Percentiles rank a stretch among this genome's conserved stretches.
phyloP scores from a whole-genome alignment of 2,888 invertebrate genomes.

The Pseudoips prasinana region DNA sequence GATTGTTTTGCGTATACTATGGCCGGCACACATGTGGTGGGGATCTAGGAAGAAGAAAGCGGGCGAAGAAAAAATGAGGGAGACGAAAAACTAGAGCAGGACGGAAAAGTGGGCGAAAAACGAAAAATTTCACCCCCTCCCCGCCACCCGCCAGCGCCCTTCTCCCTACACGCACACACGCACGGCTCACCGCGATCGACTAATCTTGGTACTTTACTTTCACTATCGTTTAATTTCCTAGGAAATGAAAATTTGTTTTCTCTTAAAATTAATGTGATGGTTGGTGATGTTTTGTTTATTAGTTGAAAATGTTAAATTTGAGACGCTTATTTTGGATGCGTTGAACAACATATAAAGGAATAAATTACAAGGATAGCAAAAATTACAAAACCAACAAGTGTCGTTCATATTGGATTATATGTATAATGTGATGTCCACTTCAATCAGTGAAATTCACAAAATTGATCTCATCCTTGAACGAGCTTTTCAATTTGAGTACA shows the following conservation, averaged over 20 bases:
- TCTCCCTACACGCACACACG: constrained; percentile 72
- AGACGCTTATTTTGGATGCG: no score
- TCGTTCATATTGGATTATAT: no score
- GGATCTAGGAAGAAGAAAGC: constrained; percentile 80
- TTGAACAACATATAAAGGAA: no score
- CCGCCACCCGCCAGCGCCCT: constrained; percentile 44
- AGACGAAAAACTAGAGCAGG: constrained; percentile 82
- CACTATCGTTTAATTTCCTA: constrained; percentile 42
- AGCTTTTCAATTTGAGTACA: no score
- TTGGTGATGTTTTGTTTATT: no score
- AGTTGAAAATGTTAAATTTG: no score
- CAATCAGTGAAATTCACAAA: no score
- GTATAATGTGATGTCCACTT: no score
- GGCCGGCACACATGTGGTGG: constrained; percentile 79
- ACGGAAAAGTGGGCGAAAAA: constrained; percentile 82
- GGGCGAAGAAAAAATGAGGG: constrained; percentile 81
- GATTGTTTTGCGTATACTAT: constrained; percentile 41
- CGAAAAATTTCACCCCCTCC: constrained; percentile 77
- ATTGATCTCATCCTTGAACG: no score
- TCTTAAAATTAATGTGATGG: constrained; percentile 1
- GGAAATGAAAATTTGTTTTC: constrained; percentile 14
- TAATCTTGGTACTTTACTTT: constrained; percentile 56
- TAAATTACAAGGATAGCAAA: no score
- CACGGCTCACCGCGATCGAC: constrained; percentile 33
- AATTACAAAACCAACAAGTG: no score